phyloP scores from a whole-genome alignment of 2,113 vertebrate species.

The Thalassarche chlororhynchos region DNA sequence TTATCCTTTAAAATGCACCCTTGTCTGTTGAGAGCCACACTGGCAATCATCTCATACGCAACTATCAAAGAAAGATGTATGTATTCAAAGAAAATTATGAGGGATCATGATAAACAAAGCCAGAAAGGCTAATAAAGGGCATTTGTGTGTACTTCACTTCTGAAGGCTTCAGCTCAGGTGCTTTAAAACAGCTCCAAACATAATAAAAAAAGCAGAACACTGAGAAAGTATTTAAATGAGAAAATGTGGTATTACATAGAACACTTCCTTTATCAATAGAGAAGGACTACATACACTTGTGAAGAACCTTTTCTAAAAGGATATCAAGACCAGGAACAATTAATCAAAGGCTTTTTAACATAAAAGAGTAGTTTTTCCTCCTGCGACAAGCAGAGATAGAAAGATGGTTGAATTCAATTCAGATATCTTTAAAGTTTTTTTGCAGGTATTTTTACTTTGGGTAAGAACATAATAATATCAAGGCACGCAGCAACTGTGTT shows the following conservation, averaged over 20 bases:
- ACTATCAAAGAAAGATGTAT: not conserved
- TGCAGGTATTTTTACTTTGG: not conserved
- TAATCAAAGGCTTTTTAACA: not conserved
- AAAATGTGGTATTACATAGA: not conserved
- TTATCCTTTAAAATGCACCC: constrained; percentile 1
- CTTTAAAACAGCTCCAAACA: not conserved
- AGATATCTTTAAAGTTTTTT: not conserved
- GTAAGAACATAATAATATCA: not conserved
- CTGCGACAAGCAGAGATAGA: not conserved
- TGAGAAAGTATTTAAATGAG: not conserved
- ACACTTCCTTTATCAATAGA: not conserved
- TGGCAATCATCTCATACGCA: not conserved
- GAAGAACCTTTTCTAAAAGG: not conserved
- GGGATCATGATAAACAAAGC: not conserved
- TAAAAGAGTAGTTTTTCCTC: not conserved
- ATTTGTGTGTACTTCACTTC: not conserved
- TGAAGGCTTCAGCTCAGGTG: not conserved
- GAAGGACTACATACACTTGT: not conserved
- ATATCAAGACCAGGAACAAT: not conserved
- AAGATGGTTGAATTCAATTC: not conserved
- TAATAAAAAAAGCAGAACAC: not conserved
- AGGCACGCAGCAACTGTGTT: not conserved
- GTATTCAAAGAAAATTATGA: not conserved
- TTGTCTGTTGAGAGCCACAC: not conserved
- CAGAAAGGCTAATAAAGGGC: not conserved